Percentiles rank a stretch among this genome's conserved stretches.
Evolutionary conservation across 2,113 vertebrate species (phyloP).

Genomic region (Neofelis nebulosa): DNA sequence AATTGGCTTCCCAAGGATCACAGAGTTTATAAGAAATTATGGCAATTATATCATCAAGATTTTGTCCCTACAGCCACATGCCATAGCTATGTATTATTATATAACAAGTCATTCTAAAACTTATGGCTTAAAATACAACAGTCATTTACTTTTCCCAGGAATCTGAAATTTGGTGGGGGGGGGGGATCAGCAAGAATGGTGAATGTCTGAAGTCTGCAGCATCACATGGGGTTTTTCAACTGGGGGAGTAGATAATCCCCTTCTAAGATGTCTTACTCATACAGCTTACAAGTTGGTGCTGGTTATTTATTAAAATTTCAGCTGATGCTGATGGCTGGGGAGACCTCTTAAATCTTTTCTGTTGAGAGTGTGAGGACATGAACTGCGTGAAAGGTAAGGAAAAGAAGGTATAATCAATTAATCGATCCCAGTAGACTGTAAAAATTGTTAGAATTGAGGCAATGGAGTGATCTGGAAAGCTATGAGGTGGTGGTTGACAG

Average conservation of each 20-base stretch:
- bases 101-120: background rate
- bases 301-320: background rate
- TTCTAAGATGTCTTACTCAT: background rate
- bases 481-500: background rate
- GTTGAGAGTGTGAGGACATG: fast-evolving
- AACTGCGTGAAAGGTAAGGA: background rate
- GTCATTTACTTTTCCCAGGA: background rate
- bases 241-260: background rate
- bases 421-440: background rate
- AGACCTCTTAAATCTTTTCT: background rate
- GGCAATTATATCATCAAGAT: background rate
- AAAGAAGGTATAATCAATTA: background rate
- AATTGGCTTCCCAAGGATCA: background rate
- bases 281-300: background rate
- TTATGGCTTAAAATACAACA: background rate
- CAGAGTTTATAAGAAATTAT: background rate
- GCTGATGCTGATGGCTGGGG: too few relatives aligned
- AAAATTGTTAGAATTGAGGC: background rate
- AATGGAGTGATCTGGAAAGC: background rate
- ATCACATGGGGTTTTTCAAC: background rate
- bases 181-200: background rate
- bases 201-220: background rate
- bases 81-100: background rate
- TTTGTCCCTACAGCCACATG: background rate
- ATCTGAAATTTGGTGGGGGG: background rate